Percentiles rank a stretch among this genome's conserved stretches.
Evolutionary conservation across 2,797 vertebrate genomes (phyloP).

Genomic region (Clarias fuscus): DNA sequence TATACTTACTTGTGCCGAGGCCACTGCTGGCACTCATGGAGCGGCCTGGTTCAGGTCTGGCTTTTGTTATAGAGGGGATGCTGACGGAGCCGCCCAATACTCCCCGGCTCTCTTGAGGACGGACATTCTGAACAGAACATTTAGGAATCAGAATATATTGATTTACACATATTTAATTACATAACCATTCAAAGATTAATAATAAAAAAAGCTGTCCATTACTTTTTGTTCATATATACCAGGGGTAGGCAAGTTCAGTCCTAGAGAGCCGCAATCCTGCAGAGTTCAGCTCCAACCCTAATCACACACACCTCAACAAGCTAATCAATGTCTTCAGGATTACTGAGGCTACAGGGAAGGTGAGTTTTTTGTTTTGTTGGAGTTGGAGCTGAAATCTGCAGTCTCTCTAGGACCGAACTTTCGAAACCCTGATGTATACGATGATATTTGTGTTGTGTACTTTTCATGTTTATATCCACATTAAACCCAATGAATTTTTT

Average conservation of each 20-base stretch:
- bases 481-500: neutral
- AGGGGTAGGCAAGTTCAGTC: too few species aligned
- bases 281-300: too few species aligned
- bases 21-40: constrained; percentile 98
- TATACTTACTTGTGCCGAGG: constrained; percentile 86
- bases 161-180: neutral
- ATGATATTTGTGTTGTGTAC: neutral
- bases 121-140: constrained; percentile 80
- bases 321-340: too few species aligned
- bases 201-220: too few species aligned
- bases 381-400: too few species aligned
- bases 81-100: constrained; percentile 97
- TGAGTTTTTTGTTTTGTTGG: too few species aligned
- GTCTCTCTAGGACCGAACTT: too few species aligned
- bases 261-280: too few species aligned
- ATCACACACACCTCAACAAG: too few species aligned
- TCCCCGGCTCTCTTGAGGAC: constrained; percentile 89
- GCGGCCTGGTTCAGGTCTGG: constrained; percentile 89
- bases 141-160: constrained; percentile 9
- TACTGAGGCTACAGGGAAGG: too few species aligned
- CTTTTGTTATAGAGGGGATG: constrained; percentile 94
- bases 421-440: neutral
- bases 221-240: too few species aligned
- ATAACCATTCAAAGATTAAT: neutral
- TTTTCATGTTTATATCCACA: neutral